These are phyloP conservation scores for Propithecus deckenii DNA, from an alignment of 2,797 vertebrate species.

Conservation along the genomic window DNA sequence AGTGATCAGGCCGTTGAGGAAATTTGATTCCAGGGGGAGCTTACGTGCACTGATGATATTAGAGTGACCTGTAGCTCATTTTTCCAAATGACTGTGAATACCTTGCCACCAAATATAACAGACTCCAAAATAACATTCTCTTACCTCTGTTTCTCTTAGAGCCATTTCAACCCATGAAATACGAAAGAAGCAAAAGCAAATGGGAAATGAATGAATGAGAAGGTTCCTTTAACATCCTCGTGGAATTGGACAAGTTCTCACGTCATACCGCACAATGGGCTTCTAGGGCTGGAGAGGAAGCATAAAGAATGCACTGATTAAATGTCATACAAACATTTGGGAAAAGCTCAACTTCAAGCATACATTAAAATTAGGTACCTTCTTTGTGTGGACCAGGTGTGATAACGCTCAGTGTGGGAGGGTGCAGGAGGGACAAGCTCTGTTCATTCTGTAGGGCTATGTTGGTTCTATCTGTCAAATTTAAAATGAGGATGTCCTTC, in stretches of 20 bases:
- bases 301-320: neutral
- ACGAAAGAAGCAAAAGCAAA: neutral
- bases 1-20: neutral
- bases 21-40: neutral
- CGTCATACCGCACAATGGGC: neutral
- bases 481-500: neutral
- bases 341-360: neutral
- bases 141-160: neutral
- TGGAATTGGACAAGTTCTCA: neutral
- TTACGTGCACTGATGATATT: neutral
- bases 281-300: neutral
- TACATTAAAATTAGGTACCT: neutral
- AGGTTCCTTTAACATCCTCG: neutral
- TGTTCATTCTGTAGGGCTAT: neutral
- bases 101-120: neutral
- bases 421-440: too few relatives aligned
- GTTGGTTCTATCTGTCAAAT: neutral
- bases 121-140: neutral
- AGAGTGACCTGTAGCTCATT: neutral
- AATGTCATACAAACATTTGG: neutral
- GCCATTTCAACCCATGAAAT: neutral
- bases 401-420: neutral
- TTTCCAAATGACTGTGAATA: neutral
- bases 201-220: neutral
- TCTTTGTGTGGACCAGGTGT: neutral